Evolutionary conservation across 2,888 invertebrate species (phyloP).

Genomic region (Exocentrus adspersus): DNA sequence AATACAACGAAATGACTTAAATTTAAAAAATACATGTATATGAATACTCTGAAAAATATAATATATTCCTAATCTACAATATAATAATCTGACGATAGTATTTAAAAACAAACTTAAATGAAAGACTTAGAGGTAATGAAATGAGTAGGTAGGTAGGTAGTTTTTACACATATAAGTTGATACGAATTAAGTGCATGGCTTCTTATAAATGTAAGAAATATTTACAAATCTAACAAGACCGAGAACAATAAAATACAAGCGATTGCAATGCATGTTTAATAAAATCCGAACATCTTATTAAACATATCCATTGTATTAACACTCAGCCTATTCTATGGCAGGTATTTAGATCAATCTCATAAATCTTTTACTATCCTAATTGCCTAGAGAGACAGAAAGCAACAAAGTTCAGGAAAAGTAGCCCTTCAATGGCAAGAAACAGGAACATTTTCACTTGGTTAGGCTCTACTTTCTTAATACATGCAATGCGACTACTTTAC

Average conservation of each 20-base stretch:
- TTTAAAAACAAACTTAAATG: constrained; percentile 45
- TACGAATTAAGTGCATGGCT: constrained; percentile 43
- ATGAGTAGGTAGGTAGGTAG: constrained; percentile 51
- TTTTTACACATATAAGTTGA: constrained; percentile 33
- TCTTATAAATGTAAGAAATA: constrained; percentile 43
- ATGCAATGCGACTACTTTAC: too few species aligned
- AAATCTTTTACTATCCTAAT: constrained; percentile 28
- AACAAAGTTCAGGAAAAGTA: background rate
- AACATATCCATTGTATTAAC: constrained; percentile 20
- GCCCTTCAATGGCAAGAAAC: background rate
- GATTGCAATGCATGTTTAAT: constrained; percentile 32
- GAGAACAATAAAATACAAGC: constrained; percentile 40
- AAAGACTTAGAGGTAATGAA: constrained; percentile 56
- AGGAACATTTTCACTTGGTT: too few species aligned
- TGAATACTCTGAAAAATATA: constrained; percentile 63
- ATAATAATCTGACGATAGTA: constrained; percentile 32
- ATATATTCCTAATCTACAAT: constrained; percentile 54
- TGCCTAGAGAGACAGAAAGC: constrained; percentile 27
- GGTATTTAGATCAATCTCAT: constrained; percentile 40
- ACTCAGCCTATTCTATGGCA: constrained; percentile 39
- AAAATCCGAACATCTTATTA: background rate
- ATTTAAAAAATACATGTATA: constrained; percentile 59
- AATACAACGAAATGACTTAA: constrained; percentile 52
- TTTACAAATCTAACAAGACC: constrained; percentile 37
- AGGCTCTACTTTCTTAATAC: too few species aligned